These are phyloP conservation scores for Dicerorhinus sumatrensis DNA, from an alignment of 2,113 vertebrate genomes.

Conservation along the genomic window DNA sequence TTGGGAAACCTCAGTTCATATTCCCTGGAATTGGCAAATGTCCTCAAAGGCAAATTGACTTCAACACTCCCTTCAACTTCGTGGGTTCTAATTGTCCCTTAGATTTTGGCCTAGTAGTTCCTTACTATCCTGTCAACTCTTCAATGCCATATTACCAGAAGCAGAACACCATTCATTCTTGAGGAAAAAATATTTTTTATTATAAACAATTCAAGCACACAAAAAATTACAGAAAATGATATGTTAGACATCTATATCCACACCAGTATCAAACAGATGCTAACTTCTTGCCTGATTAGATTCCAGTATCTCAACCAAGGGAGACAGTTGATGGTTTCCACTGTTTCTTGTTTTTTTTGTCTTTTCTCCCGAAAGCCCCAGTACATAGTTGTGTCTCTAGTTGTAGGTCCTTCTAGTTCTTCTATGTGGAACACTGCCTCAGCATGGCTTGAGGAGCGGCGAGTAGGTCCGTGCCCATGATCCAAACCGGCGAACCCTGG, in stretches of 20 bases:
- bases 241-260: background rate
- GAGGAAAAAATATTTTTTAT: background rate
- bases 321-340: background rate
- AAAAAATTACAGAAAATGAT: constrained; percentile 4
- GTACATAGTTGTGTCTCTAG: no score
- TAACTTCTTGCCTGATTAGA: constrained; percentile 42
- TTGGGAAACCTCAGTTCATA: background rate
- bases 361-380: no score
- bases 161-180: constrained; percentile 29
- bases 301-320: background rate
- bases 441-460: no score
- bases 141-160: background rate
- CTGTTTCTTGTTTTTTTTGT: background rate
- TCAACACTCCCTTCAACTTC: background rate
- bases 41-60: background rate
- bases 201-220: constrained; percentile 22
- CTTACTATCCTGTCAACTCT: background rate
- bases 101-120: background rate
- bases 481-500: no score
- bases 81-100: background rate
- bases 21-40: background rate
- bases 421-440: no score
- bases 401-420: no score
- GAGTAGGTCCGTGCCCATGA: no score
- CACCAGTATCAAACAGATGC: background rate